Evolutionary conservation across 2,797 vertebrate species (phyloP).

Genomic region (Arnoldichthys spilopterus): DNA sequence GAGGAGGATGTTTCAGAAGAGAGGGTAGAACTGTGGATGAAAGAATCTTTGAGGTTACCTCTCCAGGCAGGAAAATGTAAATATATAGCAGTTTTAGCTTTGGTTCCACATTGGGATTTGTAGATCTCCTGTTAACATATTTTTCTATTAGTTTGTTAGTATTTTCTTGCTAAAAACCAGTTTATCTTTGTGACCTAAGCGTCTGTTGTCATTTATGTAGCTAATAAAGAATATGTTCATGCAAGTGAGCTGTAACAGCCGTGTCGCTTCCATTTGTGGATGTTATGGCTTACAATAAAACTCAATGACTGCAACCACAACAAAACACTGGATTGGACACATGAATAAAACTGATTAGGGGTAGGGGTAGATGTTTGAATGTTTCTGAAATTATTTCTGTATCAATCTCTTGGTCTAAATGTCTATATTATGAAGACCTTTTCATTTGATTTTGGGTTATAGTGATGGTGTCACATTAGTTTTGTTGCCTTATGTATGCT

Average conservation of each 20-base stretch:
- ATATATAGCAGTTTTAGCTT: constrained; percentile 3
- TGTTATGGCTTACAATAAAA: not conserved
- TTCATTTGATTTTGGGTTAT: no score
- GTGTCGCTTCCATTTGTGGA: not conserved
- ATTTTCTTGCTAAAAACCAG: not conserved
- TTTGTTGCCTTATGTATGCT: no score
- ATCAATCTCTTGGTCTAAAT: no score
- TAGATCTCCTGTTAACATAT: not conserved
- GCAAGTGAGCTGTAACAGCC: not conserved
- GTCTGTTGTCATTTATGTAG: not conserved
- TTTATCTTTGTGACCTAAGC: not conserved
- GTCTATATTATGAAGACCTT: no score
- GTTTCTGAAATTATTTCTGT: no score
- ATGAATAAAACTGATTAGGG: no score
- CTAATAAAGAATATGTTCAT: not conserved
- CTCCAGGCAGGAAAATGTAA: constrained; percentile 2
- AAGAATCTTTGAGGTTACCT: not conserved
- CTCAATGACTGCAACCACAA: not conserved
- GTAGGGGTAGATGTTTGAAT: no score
- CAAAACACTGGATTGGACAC: no score
- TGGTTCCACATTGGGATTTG: not conserved
- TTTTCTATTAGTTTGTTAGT: not conserved
- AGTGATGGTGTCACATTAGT: no score
- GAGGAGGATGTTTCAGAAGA: not conserved
- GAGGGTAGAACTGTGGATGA: not conserved